Percentiles rank a stretch among this genome's conserved stretches.
phyloP scores from a whole-genome alignment of 1,140 invertebrate genomes.

The Microvelia longipes region DNA sequence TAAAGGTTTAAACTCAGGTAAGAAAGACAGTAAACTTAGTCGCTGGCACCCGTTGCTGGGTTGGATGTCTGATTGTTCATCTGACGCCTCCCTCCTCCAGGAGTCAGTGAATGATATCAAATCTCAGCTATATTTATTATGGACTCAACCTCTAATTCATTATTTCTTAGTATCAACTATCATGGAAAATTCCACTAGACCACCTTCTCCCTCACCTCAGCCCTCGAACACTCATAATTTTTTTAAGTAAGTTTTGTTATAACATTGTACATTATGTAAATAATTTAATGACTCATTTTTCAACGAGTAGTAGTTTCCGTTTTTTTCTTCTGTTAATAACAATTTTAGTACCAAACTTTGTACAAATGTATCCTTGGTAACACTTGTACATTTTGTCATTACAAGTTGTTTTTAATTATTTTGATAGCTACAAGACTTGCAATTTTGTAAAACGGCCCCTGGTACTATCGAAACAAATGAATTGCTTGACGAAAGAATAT shows the following conservation, averaged over 20 bases:
- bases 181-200: conserved; percentile 22
- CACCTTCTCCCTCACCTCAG: conserved; percentile 1
- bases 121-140: conserved; percentile 66
- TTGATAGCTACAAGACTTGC: no score
- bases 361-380: no score
- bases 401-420: no score
- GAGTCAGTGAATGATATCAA: conserved; percentile 67
- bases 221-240: conserved; percentile 13
- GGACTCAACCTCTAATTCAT: conserved; percentile 52
- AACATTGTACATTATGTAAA: conserved; percentile 20
- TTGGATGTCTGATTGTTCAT: conserved; percentile 84
- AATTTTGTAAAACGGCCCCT: no score
- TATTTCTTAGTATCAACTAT: conserved; percentile 29
- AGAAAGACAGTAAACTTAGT: conserved; percentile 73
- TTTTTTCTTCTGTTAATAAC: no score
- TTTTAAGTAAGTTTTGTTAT: conserved; percentile 16
- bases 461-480: no score
- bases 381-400: no score
- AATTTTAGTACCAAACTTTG: no score
- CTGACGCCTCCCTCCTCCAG: conserved; percentile 49
- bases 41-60: conserved; percentile 95
- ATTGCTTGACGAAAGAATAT: no score
- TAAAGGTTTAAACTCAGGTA: conserved; percentile 19
- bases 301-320: no score
- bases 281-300: conserved; percentile 36